These are phyloP conservation scores for Julus scandinavius DNA, from an alignment of 2,888 invertebrate genomes.

Conservation along the genomic window DNA sequence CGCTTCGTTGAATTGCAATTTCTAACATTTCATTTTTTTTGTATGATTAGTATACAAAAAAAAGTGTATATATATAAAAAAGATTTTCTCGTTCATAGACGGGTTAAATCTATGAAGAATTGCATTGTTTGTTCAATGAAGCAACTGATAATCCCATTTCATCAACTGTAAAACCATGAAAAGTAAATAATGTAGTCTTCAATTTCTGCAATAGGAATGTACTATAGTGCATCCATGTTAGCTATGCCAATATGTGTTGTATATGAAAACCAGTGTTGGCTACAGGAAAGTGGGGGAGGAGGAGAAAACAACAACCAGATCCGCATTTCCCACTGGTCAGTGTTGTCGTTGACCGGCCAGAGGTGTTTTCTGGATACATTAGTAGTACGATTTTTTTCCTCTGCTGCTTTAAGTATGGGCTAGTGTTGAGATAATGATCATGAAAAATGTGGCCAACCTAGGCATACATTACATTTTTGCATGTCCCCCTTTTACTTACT, in stretches of 20 bases:
- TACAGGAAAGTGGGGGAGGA: neutral
- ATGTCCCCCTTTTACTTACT: neutral
- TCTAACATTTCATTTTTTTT: neutral
- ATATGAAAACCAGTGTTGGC: neutral
- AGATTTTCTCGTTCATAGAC: neutral
- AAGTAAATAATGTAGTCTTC: neutral
- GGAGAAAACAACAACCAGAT: neutral
- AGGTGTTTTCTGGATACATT: neutral
- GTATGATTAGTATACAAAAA: neutral
- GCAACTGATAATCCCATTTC: neutral
- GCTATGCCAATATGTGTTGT: neutral
- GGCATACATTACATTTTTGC: slow-evolving; percentile 2
- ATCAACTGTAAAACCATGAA: neutral
- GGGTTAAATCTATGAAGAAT: neutral
- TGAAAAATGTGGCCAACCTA: neutral
- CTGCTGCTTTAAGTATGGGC: neutral
- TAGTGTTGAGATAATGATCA: neutral
- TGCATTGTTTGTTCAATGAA: neutral
- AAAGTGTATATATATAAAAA: neutral
- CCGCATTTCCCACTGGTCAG: neutral
- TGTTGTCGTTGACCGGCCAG: neutral
- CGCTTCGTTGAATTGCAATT: neutral
- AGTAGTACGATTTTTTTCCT: neutral
- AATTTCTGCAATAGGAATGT: too few relatives aligned
- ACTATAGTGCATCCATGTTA: neutral